Evolutionary conservation across 2,797 vertebrate genomes (phyloP).

Genomic region (Moxostoma hubbsi): DNA sequence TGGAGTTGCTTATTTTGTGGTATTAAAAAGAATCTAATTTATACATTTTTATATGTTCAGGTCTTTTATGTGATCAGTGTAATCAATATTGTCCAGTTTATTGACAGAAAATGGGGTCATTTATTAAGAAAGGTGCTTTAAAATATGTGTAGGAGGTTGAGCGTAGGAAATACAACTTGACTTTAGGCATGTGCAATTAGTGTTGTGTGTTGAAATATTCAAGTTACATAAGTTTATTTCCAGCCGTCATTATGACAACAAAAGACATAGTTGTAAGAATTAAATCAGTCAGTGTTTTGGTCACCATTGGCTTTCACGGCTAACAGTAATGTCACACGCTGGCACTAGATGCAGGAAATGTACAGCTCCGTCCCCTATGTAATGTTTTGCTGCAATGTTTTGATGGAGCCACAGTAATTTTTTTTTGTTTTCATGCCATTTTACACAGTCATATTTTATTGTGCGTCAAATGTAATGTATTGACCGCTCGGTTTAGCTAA

Average conservation of each 20-base stretch:
- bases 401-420: background rate
- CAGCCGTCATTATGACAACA: constrained; percentile 8
- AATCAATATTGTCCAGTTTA: too few relatives aligned
- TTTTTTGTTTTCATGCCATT: constrained; percentile 1
- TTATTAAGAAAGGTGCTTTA: too few relatives aligned
- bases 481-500: background rate
- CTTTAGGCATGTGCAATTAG: background rate
- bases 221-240: constrained; percentile 30
- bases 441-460: background rate
- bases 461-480: background rate
- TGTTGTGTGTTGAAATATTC: background rate
- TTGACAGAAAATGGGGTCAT: too few relatives aligned
- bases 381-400: constrained; percentile 15
- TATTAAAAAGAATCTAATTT: background rate
- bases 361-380: background rate
- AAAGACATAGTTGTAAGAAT: constrained; percentile 31
- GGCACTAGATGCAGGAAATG: constrained; percentile 22
- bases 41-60: too few relatives aligned
- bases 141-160: too few relatives aligned
- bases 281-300: constrained; percentile 28
- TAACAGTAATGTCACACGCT: constrained; percentile 8
- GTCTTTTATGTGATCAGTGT: too few relatives aligned
- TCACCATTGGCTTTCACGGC: constrained; percentile 5
- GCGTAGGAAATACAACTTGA: background rate
- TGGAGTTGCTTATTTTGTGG: too few relatives aligned